Base-by-base conservation (phyloP, 1,140 invertebrate species). In the Drosophila eugracilis region DNA sequence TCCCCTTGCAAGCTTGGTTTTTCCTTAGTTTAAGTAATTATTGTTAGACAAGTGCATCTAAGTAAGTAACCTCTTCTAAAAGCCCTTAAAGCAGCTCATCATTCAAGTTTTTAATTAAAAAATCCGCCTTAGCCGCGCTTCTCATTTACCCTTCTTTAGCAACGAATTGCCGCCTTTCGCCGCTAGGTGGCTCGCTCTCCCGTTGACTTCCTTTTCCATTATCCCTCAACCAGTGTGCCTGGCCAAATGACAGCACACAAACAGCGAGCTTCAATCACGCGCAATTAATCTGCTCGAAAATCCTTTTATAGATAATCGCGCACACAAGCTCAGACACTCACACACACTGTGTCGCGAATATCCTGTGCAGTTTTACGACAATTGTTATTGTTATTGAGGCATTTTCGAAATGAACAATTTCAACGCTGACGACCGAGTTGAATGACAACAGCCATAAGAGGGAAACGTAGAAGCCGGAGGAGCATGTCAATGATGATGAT, bases 331-430 rank as follows among this genome's bases (percentile, higher is more conserved):
- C 54, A 78, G 69, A 66, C 42, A 71, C 41, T 63, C 49, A 65
- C 39, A 44, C 37, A 63, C 32, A 32, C 19, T 39, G 58, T 47
- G 62, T 37, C 45, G 44, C 50, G 63, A 58, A 53, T 78, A 83
- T 88, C 83, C 83, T 88, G 75, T 74, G 84, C 79, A 89, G 83
- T 88, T 88, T 88, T 88, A 88, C 79, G 84, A 84, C 84, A 88
- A 88, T 88, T 88, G 84, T 88, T 88, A 88, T 88, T 89, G 84
- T 88, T 88, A 88, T 88, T 88, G 84, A 89, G 84, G 85, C 84
- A 88, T 88, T 89, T 89, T 85, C 84, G 85, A 88, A 88, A 89
- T 89, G 84, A 89, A 89, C 84, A 88, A 85, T 88, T 88, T 78
- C 72, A 71, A 60, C 84, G 63, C 75, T 89, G 83, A 89, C 75